Evolutionary conservation across 2,888 invertebrate genomes (phyloP).

Genomic region (Drosophila subsilvestris): DNA sequence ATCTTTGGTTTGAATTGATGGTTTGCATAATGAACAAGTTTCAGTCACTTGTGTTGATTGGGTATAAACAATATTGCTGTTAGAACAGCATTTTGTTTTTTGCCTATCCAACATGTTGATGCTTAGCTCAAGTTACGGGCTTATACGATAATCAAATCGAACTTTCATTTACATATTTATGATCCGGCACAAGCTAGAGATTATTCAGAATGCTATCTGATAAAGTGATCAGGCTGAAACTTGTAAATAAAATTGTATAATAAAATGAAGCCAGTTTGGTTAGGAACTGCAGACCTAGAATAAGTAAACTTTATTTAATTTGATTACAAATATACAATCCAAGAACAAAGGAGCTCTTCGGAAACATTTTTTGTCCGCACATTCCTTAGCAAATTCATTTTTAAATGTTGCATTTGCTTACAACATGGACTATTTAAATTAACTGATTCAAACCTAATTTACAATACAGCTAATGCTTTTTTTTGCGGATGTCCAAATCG

Average conservation of each 20-base stretch:
- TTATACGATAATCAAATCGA: neutral
- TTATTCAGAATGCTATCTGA: neutral
- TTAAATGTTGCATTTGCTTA: too few relatives aligned
- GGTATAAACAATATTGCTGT: neutral
- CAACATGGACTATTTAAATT: too few relatives aligned
- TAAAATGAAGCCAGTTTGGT: neutral
- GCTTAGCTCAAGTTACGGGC: neutral
- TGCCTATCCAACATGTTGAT: slow-evolving; percentile 1
- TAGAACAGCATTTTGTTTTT: neutral
- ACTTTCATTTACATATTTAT: neutral
- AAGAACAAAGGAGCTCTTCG: neutral
- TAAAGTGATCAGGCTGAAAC: neutral
- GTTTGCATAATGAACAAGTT: neutral
- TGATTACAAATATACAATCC: neutral
- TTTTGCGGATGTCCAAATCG: too few relatives aligned
- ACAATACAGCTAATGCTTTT: too few relatives aligned
- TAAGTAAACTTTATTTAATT: neutral
- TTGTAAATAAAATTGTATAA: neutral
- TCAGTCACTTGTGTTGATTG: neutral
- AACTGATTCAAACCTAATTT: too few relatives aligned
- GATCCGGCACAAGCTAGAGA: neutral
- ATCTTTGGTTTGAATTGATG: neutral
- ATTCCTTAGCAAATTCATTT: too few relatives aligned
- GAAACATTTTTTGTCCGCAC: neutral
- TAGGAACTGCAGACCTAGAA: neutral